Base-by-base conservation (phyloP, 2,888 invertebrate genomes). In the Tenthredo livida region DNA sequence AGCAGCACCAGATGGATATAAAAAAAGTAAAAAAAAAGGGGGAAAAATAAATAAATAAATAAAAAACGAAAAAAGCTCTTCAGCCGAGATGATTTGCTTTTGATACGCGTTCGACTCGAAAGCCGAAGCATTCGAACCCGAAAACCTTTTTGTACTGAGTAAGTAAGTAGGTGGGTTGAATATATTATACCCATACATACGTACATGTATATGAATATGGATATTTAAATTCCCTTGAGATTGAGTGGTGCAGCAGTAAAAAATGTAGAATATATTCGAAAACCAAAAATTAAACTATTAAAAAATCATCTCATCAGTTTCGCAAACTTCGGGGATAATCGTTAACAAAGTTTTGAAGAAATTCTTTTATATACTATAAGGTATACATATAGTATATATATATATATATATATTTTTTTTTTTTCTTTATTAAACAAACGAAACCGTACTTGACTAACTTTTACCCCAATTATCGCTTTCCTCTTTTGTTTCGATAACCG, bases 91-190 rank as follows among this genome's bases (percentile, higher is more conserved):
- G 70, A 70, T 70, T 70, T 37, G 37, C 70, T 37, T 70, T 70
- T 70, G 70, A 70, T 70, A 70, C 70, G 33, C 70, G 70, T 61
- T 61, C 61, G 61, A 61, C 61, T 61, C 61, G 61, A 61, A 61
- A 61, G 25, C 61, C 61, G 61, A 25, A 61, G 61, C 61, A 61
- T 61, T 61, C 61, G 61, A 61, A 61, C 61, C 61, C 61, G 61
- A 61, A 61, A 61, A 61, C 61, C 61, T 61, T 61, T 61, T 61
- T 61, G 61, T 61, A 61, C 61, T 2, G 61, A 61, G 61, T 61
- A 61, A 61, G 61, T 61, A 61, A 61, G 61, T 61, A 61, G 61
- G 12, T 21, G 25, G 25, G 7, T 61, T 4, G 4, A 33, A 33
- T 33, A 58, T 21, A 58, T n/a, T 29, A 29, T 29, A 29, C 2